phyloP scores from a whole-genome alignment of 2,888 invertebrate genomes.

The Rhagium mordax region DNA sequence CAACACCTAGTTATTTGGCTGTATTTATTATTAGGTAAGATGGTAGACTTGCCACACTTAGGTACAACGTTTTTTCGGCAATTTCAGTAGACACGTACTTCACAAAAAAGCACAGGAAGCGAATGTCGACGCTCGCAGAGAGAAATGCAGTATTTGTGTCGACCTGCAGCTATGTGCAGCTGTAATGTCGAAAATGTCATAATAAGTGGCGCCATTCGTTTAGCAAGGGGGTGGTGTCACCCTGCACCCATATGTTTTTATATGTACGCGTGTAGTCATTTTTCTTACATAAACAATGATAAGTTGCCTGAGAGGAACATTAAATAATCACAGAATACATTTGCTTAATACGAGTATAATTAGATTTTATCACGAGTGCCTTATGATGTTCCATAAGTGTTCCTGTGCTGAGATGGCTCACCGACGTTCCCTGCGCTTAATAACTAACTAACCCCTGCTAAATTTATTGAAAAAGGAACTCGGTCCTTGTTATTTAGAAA shows the following conservation, averaged over 20 bases:
- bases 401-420: no score
- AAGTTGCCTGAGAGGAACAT: background rate
- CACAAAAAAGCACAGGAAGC: background rate
- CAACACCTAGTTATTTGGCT: background rate
- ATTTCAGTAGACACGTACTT: background rate
- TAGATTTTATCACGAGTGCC: background rate
- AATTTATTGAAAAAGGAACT: no score
- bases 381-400: no score
- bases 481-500: no score
- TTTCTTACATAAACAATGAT: background rate
- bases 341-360: background rate
- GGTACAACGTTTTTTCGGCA: background rate
- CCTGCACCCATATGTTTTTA: background rate
- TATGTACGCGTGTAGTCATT: background rate
- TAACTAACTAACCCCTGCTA: no score
- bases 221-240: background rate
- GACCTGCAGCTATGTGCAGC: slow-evolving; percentile 6
- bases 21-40: background rate
- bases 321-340: background rate
- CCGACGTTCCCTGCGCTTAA: no score
- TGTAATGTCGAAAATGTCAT: slow-evolving; percentile 2
- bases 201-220: background rate
- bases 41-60: background rate
- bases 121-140: background rate
- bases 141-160: background rate